Conservation (phyloP, 2,113 vertebrate species). For the Mandrillus leucophaeus region DNA sequence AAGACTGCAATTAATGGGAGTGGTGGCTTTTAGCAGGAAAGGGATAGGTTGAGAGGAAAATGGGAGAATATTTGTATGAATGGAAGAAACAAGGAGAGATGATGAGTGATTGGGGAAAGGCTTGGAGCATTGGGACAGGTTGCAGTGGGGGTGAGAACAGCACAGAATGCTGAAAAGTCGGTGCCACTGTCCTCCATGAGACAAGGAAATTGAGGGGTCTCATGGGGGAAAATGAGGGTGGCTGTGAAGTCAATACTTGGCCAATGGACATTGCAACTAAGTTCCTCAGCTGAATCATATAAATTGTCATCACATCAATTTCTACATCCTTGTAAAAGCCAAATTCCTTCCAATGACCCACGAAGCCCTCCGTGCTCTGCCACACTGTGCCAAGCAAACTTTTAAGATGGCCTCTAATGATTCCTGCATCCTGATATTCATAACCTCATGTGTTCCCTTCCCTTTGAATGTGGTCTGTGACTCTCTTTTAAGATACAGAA, state of each 20-base stretch:
- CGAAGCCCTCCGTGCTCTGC: background rate
- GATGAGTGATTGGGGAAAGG: background rate
- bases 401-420: too few relatives aligned
- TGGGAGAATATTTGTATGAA: background rate
- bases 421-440: background rate
- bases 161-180: background rate
- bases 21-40: background rate
- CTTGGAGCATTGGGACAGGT: background rate
- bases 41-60: background rate
- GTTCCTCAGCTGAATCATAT: too few relatives aligned
- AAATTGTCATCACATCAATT: background rate
- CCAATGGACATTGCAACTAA: background rate
- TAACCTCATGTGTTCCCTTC: background rate
- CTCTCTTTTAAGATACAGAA: background rate
- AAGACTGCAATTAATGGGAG: too few relatives aligned
- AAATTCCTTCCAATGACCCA: background rate
- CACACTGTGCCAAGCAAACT: background rate
- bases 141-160: too few relatives aligned
- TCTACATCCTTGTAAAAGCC: background rate
- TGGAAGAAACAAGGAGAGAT: background rate
- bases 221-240: fast-evolving
- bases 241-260: fast-evolving
- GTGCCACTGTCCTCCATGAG: background rate
- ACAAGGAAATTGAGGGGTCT: background rate
- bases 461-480: background rate